A percentile compares a stretch with the other conserved stretches of the same genome.
Conservation (phyloP, 2,797 vertebrate genomes). For the Leptoclinus maculatus region DNA sequence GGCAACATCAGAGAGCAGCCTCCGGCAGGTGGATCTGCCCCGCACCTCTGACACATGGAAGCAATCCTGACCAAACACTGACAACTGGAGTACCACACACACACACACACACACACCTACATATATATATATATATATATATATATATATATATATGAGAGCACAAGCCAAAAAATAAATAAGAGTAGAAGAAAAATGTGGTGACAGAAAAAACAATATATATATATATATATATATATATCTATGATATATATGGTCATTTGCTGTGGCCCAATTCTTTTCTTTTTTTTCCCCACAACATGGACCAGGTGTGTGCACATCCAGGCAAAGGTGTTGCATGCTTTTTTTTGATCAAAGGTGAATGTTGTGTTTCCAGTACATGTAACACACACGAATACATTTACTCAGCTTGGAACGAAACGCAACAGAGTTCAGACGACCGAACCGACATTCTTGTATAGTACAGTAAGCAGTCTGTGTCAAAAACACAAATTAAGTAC, state of each 20-base stretch:
- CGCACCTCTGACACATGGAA: slow-evolving; percentile 38
- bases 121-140: no score
- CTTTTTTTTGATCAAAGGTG: neutral
- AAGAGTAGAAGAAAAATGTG: neutral
- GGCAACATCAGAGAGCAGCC: slow-evolving; percentile 42
- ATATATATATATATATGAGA: neutral
- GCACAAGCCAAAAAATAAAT: neutral
- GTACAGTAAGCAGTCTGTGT: neutral
- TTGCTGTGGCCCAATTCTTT: neutral
- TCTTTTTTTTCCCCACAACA: neutral
- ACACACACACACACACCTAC: neutral
- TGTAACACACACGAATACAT: neutral
- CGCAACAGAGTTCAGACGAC: neutral
- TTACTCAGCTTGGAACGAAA: neutral
- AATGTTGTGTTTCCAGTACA: neutral
- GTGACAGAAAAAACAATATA: no score
- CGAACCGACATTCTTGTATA: neutral
- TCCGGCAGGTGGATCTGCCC: slow-evolving; percentile 44
- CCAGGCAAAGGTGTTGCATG: neutral
- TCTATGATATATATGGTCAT: no score
- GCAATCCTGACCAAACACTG: slow-evolving; percentile 37
- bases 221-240: no score
- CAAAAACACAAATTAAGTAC: neutral
- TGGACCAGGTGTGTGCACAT: neutral
- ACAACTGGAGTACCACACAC: slow-evolving; percentile 13